A percentile compares a stretch with the other conserved stretches of the same genome.
phyloP scores from a whole-genome alignment of 1,140 invertebrate species.

The Idris sp. region DNA sequence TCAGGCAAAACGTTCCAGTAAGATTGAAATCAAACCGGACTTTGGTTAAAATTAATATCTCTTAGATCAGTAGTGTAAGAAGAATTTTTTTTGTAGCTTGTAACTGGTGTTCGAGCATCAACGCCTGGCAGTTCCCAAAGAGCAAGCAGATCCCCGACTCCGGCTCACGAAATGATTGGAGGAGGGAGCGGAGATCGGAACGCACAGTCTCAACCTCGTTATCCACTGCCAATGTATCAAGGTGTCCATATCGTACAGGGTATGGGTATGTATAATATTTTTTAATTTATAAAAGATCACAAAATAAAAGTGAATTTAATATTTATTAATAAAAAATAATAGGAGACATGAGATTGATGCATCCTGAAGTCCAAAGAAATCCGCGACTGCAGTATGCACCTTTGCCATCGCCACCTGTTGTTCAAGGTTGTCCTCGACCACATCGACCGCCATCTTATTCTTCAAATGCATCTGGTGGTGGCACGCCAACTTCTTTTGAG shows the following conservation, averaged over 20 bases:
- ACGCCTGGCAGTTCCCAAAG: conserved; percentile 74
- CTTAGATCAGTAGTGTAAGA: no score
- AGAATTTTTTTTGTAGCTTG: conserved; percentile 61
- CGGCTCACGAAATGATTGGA: conserved; percentile 72
- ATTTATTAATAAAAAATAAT: no score
- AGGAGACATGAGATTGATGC: conserved; percentile 77
- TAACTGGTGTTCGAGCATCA: conserved; percentile 70
- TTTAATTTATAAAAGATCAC: conserved; percentile 2
- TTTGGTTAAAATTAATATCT: no score
- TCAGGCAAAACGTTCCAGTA: conserved; percentile 76
- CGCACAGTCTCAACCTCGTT: conserved; percentile 73
- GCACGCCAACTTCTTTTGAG: conserved; percentile 72
- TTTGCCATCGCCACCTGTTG: conserved; percentile 74
- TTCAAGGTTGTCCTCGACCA: conserved; percentile 75
- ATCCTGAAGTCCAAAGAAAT: conserved; percentile 71
- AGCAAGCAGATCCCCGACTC: conserved; percentile 74
- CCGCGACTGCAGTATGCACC: conserved; percentile 73
- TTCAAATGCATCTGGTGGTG: conserved; percentile 71
- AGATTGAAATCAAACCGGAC: no score
- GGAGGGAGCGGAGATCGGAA: conserved; percentile 71
- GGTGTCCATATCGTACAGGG: conserved; percentile 76
- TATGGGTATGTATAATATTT: conserved; percentile 38
- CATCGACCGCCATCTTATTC: conserved; percentile 74
- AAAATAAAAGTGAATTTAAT: conserved; percentile 6
- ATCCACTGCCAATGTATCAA: conserved; percentile 78